A percentile compares a stretch with the other conserved stretches of the same genome.
These are phyloP conservation scores for Sphaeramia orbicularis DNA, from an alignment of 2,797 vertebrate genomes.

Conservation along the genomic window DNA sequence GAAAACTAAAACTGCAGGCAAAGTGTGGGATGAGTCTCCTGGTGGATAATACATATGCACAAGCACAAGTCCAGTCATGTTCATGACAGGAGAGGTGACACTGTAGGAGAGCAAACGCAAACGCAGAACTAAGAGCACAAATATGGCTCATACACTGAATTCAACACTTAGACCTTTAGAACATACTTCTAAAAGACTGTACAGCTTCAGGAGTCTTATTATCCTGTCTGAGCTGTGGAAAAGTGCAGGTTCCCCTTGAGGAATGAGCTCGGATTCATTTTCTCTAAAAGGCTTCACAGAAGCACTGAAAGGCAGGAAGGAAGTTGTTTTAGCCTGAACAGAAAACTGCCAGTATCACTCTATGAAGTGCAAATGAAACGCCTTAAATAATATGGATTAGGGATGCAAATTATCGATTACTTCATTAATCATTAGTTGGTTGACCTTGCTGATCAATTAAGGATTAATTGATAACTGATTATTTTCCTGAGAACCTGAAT, in stretches of 20 bases:
- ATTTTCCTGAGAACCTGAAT: too few relatives aligned
- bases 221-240: conserved; percentile 10
- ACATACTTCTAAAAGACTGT: conserved; percentile 29
- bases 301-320: conserved; percentile 11
- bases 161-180: conserved; percentile 30
- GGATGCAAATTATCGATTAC: too few relatives aligned
- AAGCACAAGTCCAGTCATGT: conserved; percentile 39
- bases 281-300: conserved; percentile 28
- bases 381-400: conserved; percentile 22
- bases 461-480: too few relatives aligned
- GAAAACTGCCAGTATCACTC: conserved; percentile 20
- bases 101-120: conserved; percentile 9
- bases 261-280: conserved; percentile 31
- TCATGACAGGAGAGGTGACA: conserved; percentile 15
- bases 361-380: conserved; percentile 27
- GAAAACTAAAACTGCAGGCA: conserved; percentile 36
- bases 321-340: conserved; percentile 13
- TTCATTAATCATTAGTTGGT: too few relatives aligned
- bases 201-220: conserved; percentile 40
- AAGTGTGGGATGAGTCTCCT: conserved; percentile 33
- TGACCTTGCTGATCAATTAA: too few relatives aligned
- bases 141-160: conserved; percentile 37
- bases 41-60: conserved; percentile 7
- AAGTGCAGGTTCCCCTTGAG: conserved; percentile 23
- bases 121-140: conserved; percentile 21